These are phyloP conservation scores for Tauraco erythrolophus DNA, from an alignment of 2,113 vertebrate species.

Conservation along the genomic window DNA sequence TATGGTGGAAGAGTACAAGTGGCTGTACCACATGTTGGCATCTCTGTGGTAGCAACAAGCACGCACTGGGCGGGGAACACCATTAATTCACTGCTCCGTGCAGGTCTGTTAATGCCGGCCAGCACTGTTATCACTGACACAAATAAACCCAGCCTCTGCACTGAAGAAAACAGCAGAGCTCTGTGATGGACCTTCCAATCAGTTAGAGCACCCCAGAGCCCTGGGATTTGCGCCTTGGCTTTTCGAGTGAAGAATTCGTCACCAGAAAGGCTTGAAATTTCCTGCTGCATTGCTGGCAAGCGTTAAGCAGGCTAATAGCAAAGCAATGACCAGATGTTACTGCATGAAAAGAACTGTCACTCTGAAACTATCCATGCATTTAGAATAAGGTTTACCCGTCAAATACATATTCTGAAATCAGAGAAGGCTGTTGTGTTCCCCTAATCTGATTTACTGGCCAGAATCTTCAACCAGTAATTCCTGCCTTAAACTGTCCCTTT, in stretches of 20 bases:
- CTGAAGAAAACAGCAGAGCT: background rate
- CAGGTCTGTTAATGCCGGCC: background rate
- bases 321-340: background rate
- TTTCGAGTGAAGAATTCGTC: background rate
- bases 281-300: background rate
- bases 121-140: background rate
- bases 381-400: background rate
- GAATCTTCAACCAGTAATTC: background rate
- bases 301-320: background rate
- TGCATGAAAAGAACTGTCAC: background rate
- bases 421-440: background rate
- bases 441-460: background rate
- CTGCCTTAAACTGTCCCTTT: background rate
- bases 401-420: background rate
- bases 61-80: background rate
- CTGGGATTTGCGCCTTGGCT: background rate
- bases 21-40: background rate
- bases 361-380: background rate
- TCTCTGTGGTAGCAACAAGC: background rate
- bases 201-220: background rate
- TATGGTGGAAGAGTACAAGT: background rate
- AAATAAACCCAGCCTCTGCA: background rate
- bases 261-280: background rate
- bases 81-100: background rate
- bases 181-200: background rate